Evolutionary conservation across 2,888 invertebrate species (phyloP), one percentile per base, ranked within the genome.

Genomic region (Lamellibrachia satsuma): DNA sequence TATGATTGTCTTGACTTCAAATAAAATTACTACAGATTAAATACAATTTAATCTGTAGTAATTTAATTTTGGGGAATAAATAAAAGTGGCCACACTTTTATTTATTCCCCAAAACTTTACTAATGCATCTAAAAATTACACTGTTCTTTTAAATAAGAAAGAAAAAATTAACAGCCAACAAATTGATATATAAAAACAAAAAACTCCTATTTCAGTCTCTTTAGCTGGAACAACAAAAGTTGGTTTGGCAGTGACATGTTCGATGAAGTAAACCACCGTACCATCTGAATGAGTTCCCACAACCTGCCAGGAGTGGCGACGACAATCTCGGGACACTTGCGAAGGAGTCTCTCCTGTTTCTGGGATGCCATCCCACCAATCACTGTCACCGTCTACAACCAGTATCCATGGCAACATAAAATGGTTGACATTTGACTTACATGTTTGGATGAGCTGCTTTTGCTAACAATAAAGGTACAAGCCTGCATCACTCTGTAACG

Each of bases 271-370:
- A 52, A 15, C 3, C 52, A 3, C 92, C 92, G 52, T 90, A 96
- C 98, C 95, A 98, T 97, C 93, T 97, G 97, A 90, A 99, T 97
- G 22, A 99, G 97, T 97, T 99, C 99, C 99, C 99, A 99, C 55
- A 99, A 97, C 15, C 99, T 97, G 0, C 99, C 99, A 0, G 99
- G 99, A 0, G 99, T 99, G 0, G 99, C 99, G 75, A 99, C 98
- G 0, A 99, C 98, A 93, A 99, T 98, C 96, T 99, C 99, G 0
- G 99, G 99, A 92, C 94, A 93, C 52, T 97, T 97, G 93, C 97
- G 52, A 92, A 99, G 97, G 92, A 99, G 97, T 93, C 99, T 97
- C 96, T 98, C 98, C 96, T 99, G 99, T 96, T 99, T 99, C 92
- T 99, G 98, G 0, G 98, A 97, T 0, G 99, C 98, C 97, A 99